Conservation (phyloP, 1,140 invertebrate species). For the Drosophila simulans region DNA sequence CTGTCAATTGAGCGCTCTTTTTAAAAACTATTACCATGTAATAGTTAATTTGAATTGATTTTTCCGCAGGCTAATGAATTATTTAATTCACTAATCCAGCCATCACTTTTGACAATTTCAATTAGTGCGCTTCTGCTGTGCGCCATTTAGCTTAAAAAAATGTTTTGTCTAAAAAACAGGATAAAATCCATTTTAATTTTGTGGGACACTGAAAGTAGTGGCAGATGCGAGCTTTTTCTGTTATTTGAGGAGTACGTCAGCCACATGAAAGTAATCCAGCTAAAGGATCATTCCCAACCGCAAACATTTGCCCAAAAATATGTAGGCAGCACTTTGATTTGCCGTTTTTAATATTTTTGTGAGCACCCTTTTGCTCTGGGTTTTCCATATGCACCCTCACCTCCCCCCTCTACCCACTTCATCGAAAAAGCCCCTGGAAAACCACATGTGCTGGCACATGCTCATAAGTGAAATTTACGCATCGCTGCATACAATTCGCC, state of each 20-base stretch:
- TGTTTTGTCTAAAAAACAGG: constrained; percentile 6
- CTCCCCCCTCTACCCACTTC: background rate
- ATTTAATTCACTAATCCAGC: constrained; percentile 63
- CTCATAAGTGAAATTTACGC: constrained; percentile 75
- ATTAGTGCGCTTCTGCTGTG: constrained; percentile 45
- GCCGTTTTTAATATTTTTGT: constrained; percentile 74
- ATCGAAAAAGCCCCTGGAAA: constrained; percentile 9
- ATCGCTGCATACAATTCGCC: constrained; percentile 76
- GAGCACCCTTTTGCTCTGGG: background rate
- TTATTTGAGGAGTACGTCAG: constrained; percentile 47
- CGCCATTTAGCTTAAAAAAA: constrained; percentile 2
- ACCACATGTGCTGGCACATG: constrained; percentile 22
- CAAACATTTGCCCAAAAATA: constrained; percentile 77
- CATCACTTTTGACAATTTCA: constrained; percentile 69
- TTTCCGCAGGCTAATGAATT: constrained; percentile 26
- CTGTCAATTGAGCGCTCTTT: constrained; percentile 29
- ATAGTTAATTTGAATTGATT: constrained; percentile 69
- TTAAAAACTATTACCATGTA: constrained; percentile 15
- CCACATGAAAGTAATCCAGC: constrained; percentile 78
- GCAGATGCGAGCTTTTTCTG: constrained; percentile 13
- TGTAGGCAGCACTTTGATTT: constrained; percentile 72
- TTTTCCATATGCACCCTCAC: background rate
- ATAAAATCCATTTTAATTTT: constrained; percentile 29
- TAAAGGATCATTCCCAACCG: constrained; percentile 58
- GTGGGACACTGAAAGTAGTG: constrained; percentile 12